Evolutionary conservation across 2,113 vertebrate genomes (phyloP), one percentile per base, ranked within the genome.

Genomic region (Euleptes europaea): DNA sequence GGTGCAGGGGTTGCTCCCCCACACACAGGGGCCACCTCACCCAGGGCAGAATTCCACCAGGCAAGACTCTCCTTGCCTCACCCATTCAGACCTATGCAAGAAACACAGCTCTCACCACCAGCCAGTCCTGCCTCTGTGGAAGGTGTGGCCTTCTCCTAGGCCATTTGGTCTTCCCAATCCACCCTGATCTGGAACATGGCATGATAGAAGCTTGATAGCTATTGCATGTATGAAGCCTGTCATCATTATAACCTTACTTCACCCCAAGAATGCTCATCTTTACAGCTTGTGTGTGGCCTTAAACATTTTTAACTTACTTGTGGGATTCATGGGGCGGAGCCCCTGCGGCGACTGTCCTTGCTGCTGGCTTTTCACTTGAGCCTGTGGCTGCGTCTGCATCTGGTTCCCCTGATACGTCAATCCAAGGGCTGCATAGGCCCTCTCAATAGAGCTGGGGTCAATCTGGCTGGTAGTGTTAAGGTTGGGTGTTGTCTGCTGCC

Each of bases 371-470:
- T 97, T 96, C 60, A 96, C 95, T 93, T 96, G 97, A 71, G 96
- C 92, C 92, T 98, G 98, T 11, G 97, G 87, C 89, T 98, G 98
- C 0, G 96, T 96, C n/a, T 97, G 96, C 91, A 98, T 97, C 96
- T 98, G 98, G 93, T 97, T 99, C 76, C 98, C 98, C 94, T 98
- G 98, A 95, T 99, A 99, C 63, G 98, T 98, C 66, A 99, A 97
- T 72, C 99, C 99, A 0, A 99, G 97, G 9, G 99, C 99, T 51
- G 99, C 99, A 0, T 99, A 99, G 47, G 98, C 99, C 88, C 99
- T 96, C 94, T 99, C 98, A 73, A 99, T 99, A 75, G 99, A 99
- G 93, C 99, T 99, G 80, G 98, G 99, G 92, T 99, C 99, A 84
- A 99, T 99, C 95, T 99, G 98, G 95, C 95, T 99, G 65, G 98